phyloP scores from a whole-genome alignment of 64 coral and sea anemone genomes.

The Stylophora pistillata region DNA sequence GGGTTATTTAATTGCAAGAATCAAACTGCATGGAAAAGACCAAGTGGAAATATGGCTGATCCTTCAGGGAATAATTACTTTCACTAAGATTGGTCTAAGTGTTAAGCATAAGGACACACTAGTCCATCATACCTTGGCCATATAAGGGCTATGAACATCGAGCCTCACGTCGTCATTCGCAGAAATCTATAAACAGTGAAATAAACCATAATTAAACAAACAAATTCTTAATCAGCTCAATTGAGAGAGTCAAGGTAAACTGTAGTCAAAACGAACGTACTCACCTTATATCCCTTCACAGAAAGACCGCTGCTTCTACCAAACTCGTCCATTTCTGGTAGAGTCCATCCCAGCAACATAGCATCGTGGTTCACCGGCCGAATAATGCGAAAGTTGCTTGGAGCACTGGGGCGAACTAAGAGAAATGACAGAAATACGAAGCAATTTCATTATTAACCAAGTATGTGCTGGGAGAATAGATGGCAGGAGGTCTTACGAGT shows the following conservation, averaged over 20 bases:
- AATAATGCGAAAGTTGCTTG: slow-evolving; percentile 72
- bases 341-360: slow-evolving; percentile 83
- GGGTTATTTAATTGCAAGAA: too few species aligned
- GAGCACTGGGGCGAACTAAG: slow-evolving; percentile 53
- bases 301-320: slow-evolving; percentile 72
- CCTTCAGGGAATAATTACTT: too few species aligned
- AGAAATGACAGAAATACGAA: background rate
- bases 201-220: background rate
- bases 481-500: too few species aligned
- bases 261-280: background rate
- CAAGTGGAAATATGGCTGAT: too few species aligned
- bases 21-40: too few species aligned
- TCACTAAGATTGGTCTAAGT: too few species aligned
- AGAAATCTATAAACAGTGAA: slow-evolving; percentile 57
- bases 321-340: slow-evolving; percentile 94
- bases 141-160: slow-evolving; percentile 87
- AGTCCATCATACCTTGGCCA: slow-evolving; percentile 76
- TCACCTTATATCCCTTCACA: slow-evolving; percentile 89
- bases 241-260: background rate
- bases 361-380: slow-evolving; percentile 90
- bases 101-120: background rate
- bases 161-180: slow-evolving; percentile 71
- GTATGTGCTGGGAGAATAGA: too few species aligned
- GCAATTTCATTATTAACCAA: background rate
- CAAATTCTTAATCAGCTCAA: background rate